Evolutionary conservation across 2,888 invertebrate species (phyloP), one percentile per base, ranked within the genome.

Genomic region (Lasioglossum malachurum): DNA sequence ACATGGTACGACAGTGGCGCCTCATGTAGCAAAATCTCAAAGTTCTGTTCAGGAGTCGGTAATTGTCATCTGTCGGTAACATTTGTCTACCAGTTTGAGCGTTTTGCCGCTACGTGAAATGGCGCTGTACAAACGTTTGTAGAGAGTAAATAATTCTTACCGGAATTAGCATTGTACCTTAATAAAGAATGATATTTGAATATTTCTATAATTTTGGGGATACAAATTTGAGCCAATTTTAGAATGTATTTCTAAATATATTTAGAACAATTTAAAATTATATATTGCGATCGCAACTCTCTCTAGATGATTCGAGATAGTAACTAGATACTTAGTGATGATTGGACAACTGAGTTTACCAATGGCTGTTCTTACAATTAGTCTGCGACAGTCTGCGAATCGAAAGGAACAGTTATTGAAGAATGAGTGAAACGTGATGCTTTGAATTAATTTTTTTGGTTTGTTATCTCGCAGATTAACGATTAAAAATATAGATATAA

Each of bases 401-500:
- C n/a, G 12, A 57, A 57, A 41, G 35, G 72, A 82, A 69, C n/a
- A 27, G 31, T 10, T 12, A n/a, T 23, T 16, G 19, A 19, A 53
- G n/a, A 49, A 12, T 81, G 27, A 14, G 35, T 31, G 67, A 27
- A n/a, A 19, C 16, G 53, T 53, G 35, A 69, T 57, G 57, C 46
- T 27, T 31, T 49, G 44, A 38, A 23, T 53, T 41, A 46, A 23
- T 14, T 38, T 46, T 46, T 46, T 16, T 80, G 46, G 69, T 57
- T 75, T 53, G 35, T 84, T 69, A 71, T 46, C 23, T 80, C 19
- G 38, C 31, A 31, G 7, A 31, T 16, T 31, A 64, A 64, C 31
- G 27, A 31, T 31, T 64, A 16, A 64, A 64, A 31, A 31, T 64
- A 16, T 31, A 31, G 5, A 31, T 19, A 31, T 3, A 64, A 19